Percentiles rank a stretch among this genome's conserved stretches.
Evolutionary conservation across 2,797 vertebrate species (phyloP).

Genomic region (Sebastes taczanowskii): DNA sequence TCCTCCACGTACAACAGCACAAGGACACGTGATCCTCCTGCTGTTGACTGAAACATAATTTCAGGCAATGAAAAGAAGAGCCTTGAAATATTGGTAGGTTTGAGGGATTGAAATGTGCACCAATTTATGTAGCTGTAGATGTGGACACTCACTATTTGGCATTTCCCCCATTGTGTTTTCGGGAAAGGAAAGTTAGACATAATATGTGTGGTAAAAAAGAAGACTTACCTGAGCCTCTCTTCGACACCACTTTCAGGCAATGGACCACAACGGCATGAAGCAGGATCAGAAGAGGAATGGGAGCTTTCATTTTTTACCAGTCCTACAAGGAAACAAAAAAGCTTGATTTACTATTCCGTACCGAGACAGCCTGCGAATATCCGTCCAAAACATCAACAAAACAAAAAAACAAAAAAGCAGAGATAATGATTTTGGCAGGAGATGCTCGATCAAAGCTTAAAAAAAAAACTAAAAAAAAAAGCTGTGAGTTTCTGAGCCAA

Average conservation of each 20-base stretch:
- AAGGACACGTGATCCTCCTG: not conserved
- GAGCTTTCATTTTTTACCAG: constrained; percentile 92
- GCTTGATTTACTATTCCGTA: constrained; percentile 29
- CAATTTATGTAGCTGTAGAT: not conserved
- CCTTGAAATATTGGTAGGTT: constrained; percentile 2
- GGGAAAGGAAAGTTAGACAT: not conserved
- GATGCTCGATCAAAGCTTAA: constrained; percentile 5
- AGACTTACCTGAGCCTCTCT: constrained; percentile 96
- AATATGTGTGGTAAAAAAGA: not conserved
- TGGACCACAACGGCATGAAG: constrained; percentile 90
- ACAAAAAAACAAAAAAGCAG: not conserved
- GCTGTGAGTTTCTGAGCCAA: constrained; percentile 12
- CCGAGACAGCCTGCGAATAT: not conserved
- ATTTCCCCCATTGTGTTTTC: not conserved
- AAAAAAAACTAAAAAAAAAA: not conserved
- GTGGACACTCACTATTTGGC: not conserved
- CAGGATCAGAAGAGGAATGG: constrained; percentile 92
- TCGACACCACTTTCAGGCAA: constrained; percentile 96
- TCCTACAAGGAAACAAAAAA: constrained; percentile 70
- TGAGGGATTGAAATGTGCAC: constrained; percentile 11
- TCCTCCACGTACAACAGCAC: constrained; percentile 2
- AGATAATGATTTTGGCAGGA: constrained; percentile 14
- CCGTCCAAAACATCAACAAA: not conserved
- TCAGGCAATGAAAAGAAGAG: not conserved
- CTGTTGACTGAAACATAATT: constrained; percentile 16